Evolutionary conservation across 2,797 vertebrate genomes (phyloP).

Genomic region (Zenarchopterus dispar): DNA sequence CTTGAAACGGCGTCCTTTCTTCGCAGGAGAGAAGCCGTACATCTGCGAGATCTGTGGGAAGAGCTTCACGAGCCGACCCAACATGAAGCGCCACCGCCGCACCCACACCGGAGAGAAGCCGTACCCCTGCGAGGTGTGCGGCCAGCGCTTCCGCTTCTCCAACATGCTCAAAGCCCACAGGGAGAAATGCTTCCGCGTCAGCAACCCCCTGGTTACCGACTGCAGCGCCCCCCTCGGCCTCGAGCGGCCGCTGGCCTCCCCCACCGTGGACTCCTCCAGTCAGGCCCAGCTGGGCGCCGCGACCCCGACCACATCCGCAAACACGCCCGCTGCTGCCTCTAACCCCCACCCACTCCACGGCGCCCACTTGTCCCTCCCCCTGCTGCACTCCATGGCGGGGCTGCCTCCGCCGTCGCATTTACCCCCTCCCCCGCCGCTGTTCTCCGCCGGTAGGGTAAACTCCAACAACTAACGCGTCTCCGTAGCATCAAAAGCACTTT

Average conservation of each 20-base stretch:
- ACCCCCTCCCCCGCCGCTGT: conserved; percentile 86
- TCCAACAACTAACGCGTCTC: conserved; percentile 81
- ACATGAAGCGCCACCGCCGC: conserved; percentile 96
- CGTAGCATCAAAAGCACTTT: conserved; percentile 73
- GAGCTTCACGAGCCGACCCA: conserved; percentile 98
- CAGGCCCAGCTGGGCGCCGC: conserved; percentile 60
- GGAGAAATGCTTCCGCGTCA: conserved; percentile 97
- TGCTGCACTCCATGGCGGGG: conserved; percentile 84
- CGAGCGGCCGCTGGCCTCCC: conserved; percentile 56
- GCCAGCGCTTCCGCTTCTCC: conserved; percentile 97
- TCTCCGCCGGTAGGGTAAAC: conserved; percentile 88
- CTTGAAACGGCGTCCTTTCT: conserved; percentile 48
- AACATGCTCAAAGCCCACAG: conserved; percentile 99
- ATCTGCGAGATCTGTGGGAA: conserved; percentile 99
- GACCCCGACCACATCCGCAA: conserved; percentile 51
- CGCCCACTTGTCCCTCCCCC: conserved; percentile 79
- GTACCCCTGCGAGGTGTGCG: conserved; percentile 95
- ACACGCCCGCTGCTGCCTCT: conserved; percentile 51
- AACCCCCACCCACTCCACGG: conserved; percentile 63
- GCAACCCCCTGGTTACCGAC: conserved; percentile 86
- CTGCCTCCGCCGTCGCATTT: conserved; percentile 83
- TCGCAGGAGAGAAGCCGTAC: conserved; percentile 96
- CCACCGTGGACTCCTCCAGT: conserved; percentile 58
- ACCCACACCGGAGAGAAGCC: conserved; percentile 98
- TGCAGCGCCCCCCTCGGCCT: conserved; percentile 65